Conservation (phyloP, 2,797 vertebrate genomes). For the Sarcophilus harrisii region DNA sequence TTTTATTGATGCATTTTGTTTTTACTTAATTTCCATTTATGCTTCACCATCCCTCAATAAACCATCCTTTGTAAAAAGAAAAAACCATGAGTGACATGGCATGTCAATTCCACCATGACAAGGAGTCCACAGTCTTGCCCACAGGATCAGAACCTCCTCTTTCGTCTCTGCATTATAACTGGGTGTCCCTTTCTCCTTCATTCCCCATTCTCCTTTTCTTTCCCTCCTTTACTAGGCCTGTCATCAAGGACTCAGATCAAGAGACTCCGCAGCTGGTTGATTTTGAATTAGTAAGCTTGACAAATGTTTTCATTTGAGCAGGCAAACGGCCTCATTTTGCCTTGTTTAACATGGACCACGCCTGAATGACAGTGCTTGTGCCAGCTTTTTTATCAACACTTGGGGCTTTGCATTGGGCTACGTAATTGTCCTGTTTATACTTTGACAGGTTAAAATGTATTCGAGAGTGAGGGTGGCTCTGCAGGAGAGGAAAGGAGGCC, state of each 20-base stretch:
- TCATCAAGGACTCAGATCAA: slow-evolving; percentile 68
- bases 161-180: slow-evolving; percentile 7
- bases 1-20: neutral
- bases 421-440: slow-evolving; percentile 84
- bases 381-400: slow-evolving; percentile 79
- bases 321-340: slow-evolving; percentile 66
- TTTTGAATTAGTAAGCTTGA: slow-evolving; percentile 71
- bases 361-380: slow-evolving; percentile 66
- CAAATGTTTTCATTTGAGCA: slow-evolving; percentile 80
- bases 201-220: slow-evolving; percentile 48
- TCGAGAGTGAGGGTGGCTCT: slow-evolving; percentile 71
- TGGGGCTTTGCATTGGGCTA: slow-evolving; percentile 76
- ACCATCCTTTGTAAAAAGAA: neutral
- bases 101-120: neutral
- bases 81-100: neutral
- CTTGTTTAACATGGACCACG: slow-evolving; percentile 58
- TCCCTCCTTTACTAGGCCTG: slow-evolving; percentile 55
- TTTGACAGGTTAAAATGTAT: slow-evolving; percentile 83
- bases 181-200: slow-evolving; percentile 16
- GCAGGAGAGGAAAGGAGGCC: slow-evolving; percentile 80
- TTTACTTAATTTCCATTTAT: neutral
- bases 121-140: neutral
- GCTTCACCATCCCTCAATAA: neutral
- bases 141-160: neutral
- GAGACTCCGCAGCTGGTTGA: slow-evolving; percentile 63